Conservation (phyloP, 2,113 vertebrate genomes). For the Dasyornis broadbenti region DNA sequence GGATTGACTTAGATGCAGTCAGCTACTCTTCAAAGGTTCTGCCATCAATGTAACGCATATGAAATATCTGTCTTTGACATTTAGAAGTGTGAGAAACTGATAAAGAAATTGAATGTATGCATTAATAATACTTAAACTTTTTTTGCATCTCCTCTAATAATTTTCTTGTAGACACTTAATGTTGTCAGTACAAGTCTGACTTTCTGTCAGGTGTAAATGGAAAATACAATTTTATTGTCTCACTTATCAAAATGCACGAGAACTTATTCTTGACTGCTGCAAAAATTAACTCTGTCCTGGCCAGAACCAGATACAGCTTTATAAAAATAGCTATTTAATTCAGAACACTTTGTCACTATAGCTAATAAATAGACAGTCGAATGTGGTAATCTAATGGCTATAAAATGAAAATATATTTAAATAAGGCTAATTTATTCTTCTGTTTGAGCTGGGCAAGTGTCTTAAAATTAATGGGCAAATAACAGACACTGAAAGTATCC, state of each 20-base stretch:
- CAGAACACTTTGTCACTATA: neutral
- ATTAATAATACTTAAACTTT: neutral
- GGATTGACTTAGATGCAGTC: neutral
- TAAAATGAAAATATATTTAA: neutral
- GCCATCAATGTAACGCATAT: neutral
- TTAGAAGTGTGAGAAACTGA: neutral
- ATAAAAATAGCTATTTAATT: constrained; percentile 27
- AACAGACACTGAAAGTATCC: neutral
- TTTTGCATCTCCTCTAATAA: neutral
- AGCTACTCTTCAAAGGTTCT: neutral
- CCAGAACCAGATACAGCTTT: neutral
- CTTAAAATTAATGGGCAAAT: neutral
- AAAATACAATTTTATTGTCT: neutral
- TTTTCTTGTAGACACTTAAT: neutral
- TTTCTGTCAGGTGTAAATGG: neutral
- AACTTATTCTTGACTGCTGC: neutral
- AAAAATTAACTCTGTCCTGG: neutral
- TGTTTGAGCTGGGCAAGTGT: neutral
- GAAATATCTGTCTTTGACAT: neutral
- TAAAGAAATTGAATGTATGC: neutral
- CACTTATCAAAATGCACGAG: neutral
- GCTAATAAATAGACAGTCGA: neutral
- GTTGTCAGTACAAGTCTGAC: neutral
- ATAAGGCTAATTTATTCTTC: neutral
- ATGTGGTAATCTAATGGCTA: neutral